Conservation (phyloP, 1,140 invertebrate genomes). For the Scaptomyza graminum region DNA sequence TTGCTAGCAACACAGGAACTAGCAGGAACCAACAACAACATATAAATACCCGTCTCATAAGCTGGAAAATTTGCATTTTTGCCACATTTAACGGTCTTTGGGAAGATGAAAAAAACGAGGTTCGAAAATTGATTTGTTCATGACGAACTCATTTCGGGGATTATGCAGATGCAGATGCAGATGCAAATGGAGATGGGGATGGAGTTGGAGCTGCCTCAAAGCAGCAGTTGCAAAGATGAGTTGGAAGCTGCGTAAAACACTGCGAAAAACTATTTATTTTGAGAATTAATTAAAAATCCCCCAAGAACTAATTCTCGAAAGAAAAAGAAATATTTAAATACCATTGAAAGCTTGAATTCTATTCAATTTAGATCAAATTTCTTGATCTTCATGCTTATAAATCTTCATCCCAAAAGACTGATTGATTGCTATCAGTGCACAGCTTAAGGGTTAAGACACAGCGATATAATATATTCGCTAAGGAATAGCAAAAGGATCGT, state of each 20-base stretch:
- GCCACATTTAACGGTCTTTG: constrained; percentile 71
- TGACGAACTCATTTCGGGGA: constrained; percentile 72
- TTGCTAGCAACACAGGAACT: neutral
- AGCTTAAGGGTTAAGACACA: no score
- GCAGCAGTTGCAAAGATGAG: constrained; percentile 1
- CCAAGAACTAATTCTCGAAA: no score
- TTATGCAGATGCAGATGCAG: constrained; percentile 22
- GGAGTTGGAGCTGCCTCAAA: constrained; percentile 1
- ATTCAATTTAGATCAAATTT: no score
- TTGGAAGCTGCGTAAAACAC: constrained; percentile 7
- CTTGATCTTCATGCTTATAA: no score
- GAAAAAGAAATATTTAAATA: no score
- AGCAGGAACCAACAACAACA: constrained; percentile 9
- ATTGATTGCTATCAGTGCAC: no score
- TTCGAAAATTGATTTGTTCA: constrained; percentile 79
- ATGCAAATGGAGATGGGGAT: constrained; percentile 23
- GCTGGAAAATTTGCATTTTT: constrained; percentile 73
- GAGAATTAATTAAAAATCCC: no score
- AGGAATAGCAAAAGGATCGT: no score
- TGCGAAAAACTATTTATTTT: no score
- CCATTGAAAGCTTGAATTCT: no score
- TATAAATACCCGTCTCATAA: constrained; percentile 23
- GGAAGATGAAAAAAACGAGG: constrained; percentile 25
- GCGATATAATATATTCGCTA: no score
- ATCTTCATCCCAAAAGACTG: no score